These are phyloP conservation scores for Hormaphis cornu DNA, from an alignment of 1,140 invertebrate genomes.

Conservation along the genomic window DNA sequence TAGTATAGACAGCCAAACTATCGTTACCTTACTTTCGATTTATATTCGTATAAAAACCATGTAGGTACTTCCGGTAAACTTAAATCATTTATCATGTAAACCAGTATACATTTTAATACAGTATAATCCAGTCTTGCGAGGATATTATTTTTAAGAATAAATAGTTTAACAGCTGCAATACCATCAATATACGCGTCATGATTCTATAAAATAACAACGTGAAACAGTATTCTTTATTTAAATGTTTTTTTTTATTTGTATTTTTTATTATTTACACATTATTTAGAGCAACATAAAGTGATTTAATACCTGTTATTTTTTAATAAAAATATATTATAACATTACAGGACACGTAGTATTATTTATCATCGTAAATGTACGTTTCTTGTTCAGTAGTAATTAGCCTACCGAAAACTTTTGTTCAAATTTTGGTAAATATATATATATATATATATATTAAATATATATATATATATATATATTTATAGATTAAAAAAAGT, in stretches of 20 bases:
- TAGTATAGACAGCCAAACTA: constrained; percentile 1
- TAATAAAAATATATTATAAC: constrained; percentile 31
- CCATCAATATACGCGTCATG: background rate
- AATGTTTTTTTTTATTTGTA: constrained; percentile 14
- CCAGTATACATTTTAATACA: too few relatives aligned
- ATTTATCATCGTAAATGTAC: background rate
- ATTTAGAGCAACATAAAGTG: constrained; percentile 4
- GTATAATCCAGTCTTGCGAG: too few relatives aligned
- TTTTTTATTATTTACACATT: constrained; percentile 1
- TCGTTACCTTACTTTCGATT: background rate
- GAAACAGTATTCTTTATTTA: constrained; percentile 15
- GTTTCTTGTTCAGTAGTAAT: too few relatives aligned
- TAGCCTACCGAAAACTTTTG: too few relatives aligned
- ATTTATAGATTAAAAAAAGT: too few relatives aligned
- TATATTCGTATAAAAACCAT: background rate
- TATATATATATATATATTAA: too few relatives aligned
- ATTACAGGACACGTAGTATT: background rate
- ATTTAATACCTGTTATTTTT: constrained; percentile 33
- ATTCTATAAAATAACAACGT: background rate
- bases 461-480: too few relatives aligned
- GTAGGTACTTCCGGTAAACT: background rate
- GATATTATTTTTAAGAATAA: too few relatives aligned
- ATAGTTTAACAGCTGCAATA: too few relatives aligned
- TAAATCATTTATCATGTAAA: background rate
- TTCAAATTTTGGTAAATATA: too few relatives aligned